Conservation (phyloP, 1,140 invertebrate genomes). For the Pachyrhynchus sulphureomaculatus region DNA sequence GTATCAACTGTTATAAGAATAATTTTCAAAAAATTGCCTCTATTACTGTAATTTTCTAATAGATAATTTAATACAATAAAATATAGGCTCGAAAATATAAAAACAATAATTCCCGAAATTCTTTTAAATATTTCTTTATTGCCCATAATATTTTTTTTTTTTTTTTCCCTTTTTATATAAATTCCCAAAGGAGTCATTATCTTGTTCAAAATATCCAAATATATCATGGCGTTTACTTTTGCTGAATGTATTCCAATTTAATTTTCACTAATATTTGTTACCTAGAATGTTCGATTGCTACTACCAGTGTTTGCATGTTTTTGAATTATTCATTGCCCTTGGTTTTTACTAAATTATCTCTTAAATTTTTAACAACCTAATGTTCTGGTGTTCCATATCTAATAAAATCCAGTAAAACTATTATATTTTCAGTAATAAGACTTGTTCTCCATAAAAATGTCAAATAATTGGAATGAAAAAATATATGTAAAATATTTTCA, state of each 20-base stretch:
- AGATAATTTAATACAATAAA: not conserved
- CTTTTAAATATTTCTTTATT: not conserved
- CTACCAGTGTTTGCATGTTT: not conserved
- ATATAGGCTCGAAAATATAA: not conserved
- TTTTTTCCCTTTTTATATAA: not conserved
- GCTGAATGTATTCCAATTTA: too few relatives aligned
- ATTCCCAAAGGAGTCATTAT: not conserved
- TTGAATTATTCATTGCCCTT: conserved; percentile 2
- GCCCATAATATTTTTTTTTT: not conserved
- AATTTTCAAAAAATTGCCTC: not conserved
- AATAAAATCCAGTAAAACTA: too few relatives aligned
- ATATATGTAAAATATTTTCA: not conserved
- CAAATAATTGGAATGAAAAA: not conserved
- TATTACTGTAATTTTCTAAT: not conserved
- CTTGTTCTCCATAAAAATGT: too few relatives aligned
- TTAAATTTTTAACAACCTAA: not conserved
- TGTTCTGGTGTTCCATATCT: too few relatives aligned
- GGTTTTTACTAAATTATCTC: too few relatives aligned
- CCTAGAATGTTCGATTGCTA: too few relatives aligned
- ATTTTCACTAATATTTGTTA: too few relatives aligned
- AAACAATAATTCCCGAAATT: not conserved
- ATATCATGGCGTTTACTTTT: not conserved
- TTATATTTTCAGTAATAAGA: too few relatives aligned
- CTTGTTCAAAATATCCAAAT: not conserved
- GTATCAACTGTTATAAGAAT: not conserved